Evolutionary conservation across 2,888 invertebrate species (phyloP).

Genomic region (Ormia ochracea): DNA sequence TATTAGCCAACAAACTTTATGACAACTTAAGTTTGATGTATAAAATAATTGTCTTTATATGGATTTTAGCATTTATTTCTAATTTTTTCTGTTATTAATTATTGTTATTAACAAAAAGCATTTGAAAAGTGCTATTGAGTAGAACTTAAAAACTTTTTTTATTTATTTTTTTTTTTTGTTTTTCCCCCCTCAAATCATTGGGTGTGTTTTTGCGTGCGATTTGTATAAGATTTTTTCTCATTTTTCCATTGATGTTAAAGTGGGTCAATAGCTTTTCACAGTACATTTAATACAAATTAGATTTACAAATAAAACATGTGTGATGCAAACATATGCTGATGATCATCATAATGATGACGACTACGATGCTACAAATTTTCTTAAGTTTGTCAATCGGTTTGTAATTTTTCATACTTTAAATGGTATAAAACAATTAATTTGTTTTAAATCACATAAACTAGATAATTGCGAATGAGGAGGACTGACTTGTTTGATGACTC

Average conservation of each 20-base stretch:
- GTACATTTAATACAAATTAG: conserved; percentile 49
- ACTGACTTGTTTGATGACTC: too few relatives aligned
- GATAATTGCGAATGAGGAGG: too few relatives aligned
- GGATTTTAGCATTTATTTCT: background rate
- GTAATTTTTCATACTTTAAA: too few relatives aligned
- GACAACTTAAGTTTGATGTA: conserved; percentile 10
- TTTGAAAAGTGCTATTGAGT: conserved; percentile 25
- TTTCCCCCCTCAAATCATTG: background rate
- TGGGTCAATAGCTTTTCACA: conserved; percentile 61
- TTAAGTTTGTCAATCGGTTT: background rate
- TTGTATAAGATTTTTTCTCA: background rate
- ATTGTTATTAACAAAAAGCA: too few relatives aligned
- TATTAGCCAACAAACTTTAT: conserved; percentile 15
- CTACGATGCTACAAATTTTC: background rate
- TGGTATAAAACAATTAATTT: too few relatives aligned
- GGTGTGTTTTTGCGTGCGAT: conserved; percentile 20
- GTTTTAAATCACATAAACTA: too few relatives aligned
- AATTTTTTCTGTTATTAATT: conserved; percentile 1
- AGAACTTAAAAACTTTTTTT: conserved; percentile 3
- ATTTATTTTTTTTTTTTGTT: conserved; percentile 12
- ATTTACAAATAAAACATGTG: conserved; percentile 29
- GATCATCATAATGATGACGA: conserved; percentile 5
- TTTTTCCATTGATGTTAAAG: conserved; percentile 49
- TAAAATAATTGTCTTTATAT: conserved; percentile 1
- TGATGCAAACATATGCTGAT: background rate